Conservation (phyloP, 2,888 invertebrate species). For the Oasisia sp. region DNA sequence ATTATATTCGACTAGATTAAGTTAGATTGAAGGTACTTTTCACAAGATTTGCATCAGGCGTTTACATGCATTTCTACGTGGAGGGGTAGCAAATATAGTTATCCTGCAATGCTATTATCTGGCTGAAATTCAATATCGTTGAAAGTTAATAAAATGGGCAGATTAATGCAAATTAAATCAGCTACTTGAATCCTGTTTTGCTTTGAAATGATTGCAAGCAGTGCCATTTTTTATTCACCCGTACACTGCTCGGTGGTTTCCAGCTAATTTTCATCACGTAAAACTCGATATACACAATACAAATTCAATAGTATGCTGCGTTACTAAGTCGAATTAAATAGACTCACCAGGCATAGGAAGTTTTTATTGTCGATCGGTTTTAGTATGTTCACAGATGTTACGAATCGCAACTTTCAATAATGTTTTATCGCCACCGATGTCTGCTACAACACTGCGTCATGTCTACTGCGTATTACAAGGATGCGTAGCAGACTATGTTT, state of each 20-base stretch:
- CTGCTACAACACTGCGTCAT: too few species aligned
- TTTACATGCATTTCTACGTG: too few species aligned
- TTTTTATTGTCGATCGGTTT: too few species aligned
- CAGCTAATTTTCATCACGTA: not conserved
- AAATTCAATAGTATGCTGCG: too few species aligned
- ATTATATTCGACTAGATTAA: too few species aligned
- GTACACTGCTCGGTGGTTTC: not conserved
- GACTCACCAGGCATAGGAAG: too few species aligned
- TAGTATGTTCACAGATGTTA: too few species aligned
- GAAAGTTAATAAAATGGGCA: not conserved
- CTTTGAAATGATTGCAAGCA: not conserved
- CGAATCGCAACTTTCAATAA: not conserved
- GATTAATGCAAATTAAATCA: constrained; percentile 10
- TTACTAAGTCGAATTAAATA: too few species aligned
- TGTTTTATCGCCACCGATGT: too few species aligned
- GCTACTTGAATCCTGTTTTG: not conserved
- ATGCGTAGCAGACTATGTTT: not conserved
- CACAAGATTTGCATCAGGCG: too few species aligned
- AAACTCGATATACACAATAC: not conserved
- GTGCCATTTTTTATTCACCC: not conserved
- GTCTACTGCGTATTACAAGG: not conserved
- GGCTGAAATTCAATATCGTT: not conserved
- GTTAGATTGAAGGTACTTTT: too few species aligned
- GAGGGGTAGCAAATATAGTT: not conserved
- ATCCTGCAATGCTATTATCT: not conserved